Evolutionary conservation across 2,888 invertebrate genomes (phyloP).

Genomic region (Prostheceraeus crozeri): DNA sequence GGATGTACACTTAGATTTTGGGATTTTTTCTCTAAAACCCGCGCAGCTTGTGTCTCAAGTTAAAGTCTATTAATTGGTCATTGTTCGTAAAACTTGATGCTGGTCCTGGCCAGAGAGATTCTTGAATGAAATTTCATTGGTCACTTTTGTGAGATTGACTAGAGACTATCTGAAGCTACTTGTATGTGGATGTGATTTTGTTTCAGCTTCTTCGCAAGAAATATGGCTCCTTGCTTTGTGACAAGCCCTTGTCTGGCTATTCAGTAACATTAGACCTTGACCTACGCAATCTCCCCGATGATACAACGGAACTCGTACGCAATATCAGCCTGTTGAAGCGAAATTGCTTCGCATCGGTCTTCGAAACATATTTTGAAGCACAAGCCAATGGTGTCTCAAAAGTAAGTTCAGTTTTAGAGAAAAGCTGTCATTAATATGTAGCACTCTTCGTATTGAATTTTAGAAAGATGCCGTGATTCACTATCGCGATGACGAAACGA

Average conservation of each 20-base stretch:
- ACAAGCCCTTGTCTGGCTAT: constrained; percentile 63
- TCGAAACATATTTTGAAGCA: constrained; percentile 98
- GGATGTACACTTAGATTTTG: too few relatives aligned
- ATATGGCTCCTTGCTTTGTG: constrained; percentile 24
- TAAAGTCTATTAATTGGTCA: too few relatives aligned
- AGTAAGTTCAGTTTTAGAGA: too few relatives aligned
- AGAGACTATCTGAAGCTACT: too few relatives aligned
- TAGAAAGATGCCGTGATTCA: constrained; percentile 92
- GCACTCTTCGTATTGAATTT: too few relatives aligned
- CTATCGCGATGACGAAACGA: constrained; percentile 94
- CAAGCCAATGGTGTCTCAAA: constrained; percentile 76
- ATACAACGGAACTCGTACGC: constrained; percentile 80
- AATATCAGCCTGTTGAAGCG: constrained; percentile 87
- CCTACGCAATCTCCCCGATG: constrained; percentile 78
- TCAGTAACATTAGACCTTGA: constrained; percentile 87
- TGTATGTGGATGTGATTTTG: too few relatives aligned
- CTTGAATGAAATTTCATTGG: too few relatives aligned
- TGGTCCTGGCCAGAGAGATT: too few relatives aligned
- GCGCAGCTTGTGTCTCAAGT: too few relatives aligned
- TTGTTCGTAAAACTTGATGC: too few relatives aligned
- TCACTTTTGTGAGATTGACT: too few relatives aligned
- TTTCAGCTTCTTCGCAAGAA: constrained; percentile 59
- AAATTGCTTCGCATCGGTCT: constrained; percentile 97
- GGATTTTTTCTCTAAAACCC: too few relatives aligned
- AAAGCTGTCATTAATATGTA: constrained; percentile 59